Evolutionary conservation across 1,140 invertebrate genomes (phyloP), one percentile per base, ranked within the genome.

Genomic region (Coptotermes formosanus): DNA sequence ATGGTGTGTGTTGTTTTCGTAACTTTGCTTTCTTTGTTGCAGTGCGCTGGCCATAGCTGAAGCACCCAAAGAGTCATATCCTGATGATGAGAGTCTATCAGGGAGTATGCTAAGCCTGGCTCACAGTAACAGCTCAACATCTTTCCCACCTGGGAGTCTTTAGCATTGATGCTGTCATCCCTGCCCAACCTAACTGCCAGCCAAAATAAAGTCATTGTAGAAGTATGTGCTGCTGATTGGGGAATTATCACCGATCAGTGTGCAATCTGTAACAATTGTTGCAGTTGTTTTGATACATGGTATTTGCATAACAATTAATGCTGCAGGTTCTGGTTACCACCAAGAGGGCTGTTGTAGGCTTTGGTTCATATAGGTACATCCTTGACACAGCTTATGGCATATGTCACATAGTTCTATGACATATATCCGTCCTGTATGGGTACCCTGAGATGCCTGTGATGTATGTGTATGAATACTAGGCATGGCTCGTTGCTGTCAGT

Each of bases 91-190:
- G 89, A 97, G 96, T 90, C 93, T 98, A 87, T 97, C 97, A 75
- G 98, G 97, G 88, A 98, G 97, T 88, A 97, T 98, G 95, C 94
- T 98, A 89, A 98, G 97, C 92, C 93, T 98, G 90, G 97, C 96
- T 88, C 96, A 97, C 92, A 97, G 96, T 93, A 97, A 97, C 94
- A 97, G 96, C 92, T 97, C 96, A 88, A 96, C 95, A 89, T 96
- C 95, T 91, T 96, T 97, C 91, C 95, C 95, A 89, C 95, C 95
- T 90, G 95, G 95, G 91, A 96, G 95, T 92, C 95, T 96, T 91
- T 96, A 96, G 93, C 91, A 89, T 30, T 75, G n/a, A 75, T 30
- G 64, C 64, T 30, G 82, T 25, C 11, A 21, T 52, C 82, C 82
- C 82, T 75, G n/a, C 64, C 64, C 64, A 75, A 75, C 14, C 25